Evolutionary conservation across 2,113 vertebrate genomes (phyloP).

Genomic region (Dromiciops gliroides): DNA sequence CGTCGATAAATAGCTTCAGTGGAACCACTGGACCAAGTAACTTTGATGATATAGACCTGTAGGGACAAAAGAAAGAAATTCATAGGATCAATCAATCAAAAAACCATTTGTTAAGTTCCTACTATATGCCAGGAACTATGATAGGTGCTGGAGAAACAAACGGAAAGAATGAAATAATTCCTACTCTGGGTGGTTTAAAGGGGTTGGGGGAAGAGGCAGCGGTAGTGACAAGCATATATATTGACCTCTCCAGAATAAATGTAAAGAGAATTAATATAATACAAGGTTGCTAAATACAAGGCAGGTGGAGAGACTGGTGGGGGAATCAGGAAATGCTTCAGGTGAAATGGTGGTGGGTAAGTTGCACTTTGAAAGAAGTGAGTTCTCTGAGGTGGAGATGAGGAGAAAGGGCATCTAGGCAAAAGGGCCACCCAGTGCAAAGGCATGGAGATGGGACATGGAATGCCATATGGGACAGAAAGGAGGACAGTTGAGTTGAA

Average conservation of each 20-base stretch:
- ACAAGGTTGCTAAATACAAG: too few species aligned
- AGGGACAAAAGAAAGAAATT: conserved; percentile 28
- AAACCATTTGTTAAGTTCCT: not conserved
- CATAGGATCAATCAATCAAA: not conserved
- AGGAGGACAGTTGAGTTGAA: not conserved
- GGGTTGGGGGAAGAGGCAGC: not conserved
- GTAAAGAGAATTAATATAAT: too few species aligned
- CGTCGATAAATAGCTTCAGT: conserved; percentile 95
- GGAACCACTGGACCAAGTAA: conserved; percentile 94
- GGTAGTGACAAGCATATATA: not conserved
- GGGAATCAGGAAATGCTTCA: not conserved
- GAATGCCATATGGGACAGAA: not conserved
- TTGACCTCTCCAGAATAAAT: too few species aligned
- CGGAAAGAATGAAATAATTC: not conserved
- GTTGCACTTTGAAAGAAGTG: not conserved
- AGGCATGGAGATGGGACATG: fast-evolving
- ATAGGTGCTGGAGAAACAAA: not conserved
- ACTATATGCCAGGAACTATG: not conserved
- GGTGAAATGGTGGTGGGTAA: not conserved
- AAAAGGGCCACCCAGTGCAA: not conserved
- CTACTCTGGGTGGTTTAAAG: not conserved
- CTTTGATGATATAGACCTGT: conserved; percentile 98
- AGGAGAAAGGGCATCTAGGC: not conserved
- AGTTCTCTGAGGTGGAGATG: not conserved
- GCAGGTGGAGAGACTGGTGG: fast-evolving